These are phyloP conservation scores for Cyprinus carpio DNA, from an alignment of 2,113 vertebrate genomes.

Conservation along the genomic window DNA sequence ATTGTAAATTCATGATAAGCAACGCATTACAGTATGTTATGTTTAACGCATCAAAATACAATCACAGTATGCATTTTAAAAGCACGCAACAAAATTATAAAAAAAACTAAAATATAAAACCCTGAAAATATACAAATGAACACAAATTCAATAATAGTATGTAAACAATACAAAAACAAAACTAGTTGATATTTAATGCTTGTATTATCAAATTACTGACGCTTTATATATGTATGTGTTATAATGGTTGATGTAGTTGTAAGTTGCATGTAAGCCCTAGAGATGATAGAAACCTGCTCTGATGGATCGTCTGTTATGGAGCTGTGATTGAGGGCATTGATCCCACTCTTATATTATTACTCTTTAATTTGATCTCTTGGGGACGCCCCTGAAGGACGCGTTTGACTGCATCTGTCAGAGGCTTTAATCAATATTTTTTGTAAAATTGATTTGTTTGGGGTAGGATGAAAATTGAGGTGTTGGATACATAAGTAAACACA, in stretches of 20 bases:
- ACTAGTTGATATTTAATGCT: neutral
- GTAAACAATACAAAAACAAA: neutral
- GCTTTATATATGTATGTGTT: neutral
- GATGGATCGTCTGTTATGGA: slow-evolving; percentile 43
- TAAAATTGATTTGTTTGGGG: slow-evolving; percentile 41
- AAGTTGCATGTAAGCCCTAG: neutral
- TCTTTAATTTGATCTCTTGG: slow-evolving; percentile 50
- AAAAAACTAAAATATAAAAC: no score
- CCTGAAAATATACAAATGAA: no score
- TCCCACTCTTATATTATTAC: slow-evolving; percentile 51
- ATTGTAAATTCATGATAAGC: neutral
- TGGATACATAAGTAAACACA: slow-evolving; percentile 27
- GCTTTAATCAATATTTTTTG: slow-evolving; percentile 49
- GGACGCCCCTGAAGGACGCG: neutral
- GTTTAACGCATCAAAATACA: no score
- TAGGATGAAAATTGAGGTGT: slow-evolving; percentile 24
- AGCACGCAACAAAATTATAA: no score
- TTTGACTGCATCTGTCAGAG: slow-evolving; percentile 43
- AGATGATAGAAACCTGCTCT: slow-evolving; percentile 16
- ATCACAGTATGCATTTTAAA: no score
- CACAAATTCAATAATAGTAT: neutral
- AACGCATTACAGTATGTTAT: neutral
- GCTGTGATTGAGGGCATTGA: slow-evolving; percentile 54
- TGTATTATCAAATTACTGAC: neutral
- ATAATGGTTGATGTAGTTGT: neutral